Conservation (phyloP, 2,113 vertebrate species). For the Hirundichthys speculiger region DNA sequence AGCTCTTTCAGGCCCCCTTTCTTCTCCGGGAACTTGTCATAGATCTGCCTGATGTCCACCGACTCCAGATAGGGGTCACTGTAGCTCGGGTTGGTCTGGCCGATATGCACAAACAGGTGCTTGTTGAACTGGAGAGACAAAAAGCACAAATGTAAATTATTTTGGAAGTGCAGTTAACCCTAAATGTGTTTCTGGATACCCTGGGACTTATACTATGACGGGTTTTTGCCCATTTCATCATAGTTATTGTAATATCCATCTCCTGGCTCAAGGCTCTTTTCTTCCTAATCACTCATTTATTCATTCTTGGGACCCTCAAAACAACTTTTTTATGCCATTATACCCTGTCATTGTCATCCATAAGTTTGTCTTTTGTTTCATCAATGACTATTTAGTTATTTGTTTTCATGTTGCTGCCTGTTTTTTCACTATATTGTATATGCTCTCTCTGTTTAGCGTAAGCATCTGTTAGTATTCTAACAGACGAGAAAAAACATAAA, state of each 20-base stretch:
- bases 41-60: conserved; percentile 93
- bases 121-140: conserved; percentile 88
- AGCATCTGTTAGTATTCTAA: too few relatives aligned
- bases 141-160: too few relatives aligned
- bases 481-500: too few relatives aligned
- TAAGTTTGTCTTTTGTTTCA: not conserved
- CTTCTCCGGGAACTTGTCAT: conserved; percentile 95
- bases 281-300: not conserved
- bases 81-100: conserved; percentile 91
- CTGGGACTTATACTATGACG: not conserved
- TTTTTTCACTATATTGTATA: too few relatives aligned
- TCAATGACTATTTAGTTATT: not conserved
- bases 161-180: conserved; percentile 5
- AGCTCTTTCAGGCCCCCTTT: conserved; percentile 94
- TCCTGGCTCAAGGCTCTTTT: too few relatives aligned
- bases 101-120: conserved; percentile 93
- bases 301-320: not conserved
- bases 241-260: too few relatives aligned
- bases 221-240: too few relatives aligned
- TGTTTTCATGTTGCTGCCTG: not conserved
- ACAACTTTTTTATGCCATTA: not conserved
- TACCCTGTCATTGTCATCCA: not conserved
- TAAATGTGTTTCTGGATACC: not conserved
- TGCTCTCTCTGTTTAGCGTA: too few relatives aligned
- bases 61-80: conserved; percentile 92